Percentiles rank a stretch among this genome's conserved stretches.
Conservation (phyloP, 2,113 vertebrate genomes). For the Coreoperca whiteheadi region DNA sequence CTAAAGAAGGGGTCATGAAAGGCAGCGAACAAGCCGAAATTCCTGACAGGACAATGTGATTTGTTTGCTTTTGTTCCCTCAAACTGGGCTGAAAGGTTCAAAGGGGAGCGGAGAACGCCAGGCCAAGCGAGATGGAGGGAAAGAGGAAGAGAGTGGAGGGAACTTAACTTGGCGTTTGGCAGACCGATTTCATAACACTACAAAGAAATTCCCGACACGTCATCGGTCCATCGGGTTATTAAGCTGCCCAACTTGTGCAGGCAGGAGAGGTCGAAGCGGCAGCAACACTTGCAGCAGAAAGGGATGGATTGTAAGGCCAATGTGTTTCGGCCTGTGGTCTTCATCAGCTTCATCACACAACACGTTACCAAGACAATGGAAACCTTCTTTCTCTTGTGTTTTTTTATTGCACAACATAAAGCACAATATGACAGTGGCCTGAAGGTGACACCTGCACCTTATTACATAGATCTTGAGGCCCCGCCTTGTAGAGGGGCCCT, state of each 20-base stretch:
- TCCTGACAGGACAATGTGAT: slow-evolving; percentile 83
- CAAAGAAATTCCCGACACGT: neutral
- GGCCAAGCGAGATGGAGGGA: slow-evolving; percentile 27
- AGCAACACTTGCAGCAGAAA: neutral
- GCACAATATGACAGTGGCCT: neutral
- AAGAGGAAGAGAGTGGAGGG: neutral
- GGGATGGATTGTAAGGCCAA: neutral
- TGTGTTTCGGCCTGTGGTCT: too few relatives aligned
- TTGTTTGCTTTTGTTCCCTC: slow-evolving; percentile 85
- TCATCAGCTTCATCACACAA: neutral
- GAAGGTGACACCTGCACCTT: neutral
- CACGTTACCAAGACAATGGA: neutral
- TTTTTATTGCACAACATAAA: neutral
- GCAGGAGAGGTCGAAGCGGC: neutral
- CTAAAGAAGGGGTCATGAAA: slow-evolving; percentile 83
- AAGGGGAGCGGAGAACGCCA: slow-evolving; percentile 66
- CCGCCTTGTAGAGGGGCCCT: neutral
- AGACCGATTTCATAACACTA: neutral
- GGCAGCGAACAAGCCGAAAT: slow-evolving; percentile 82
- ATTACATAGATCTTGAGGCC: neutral
- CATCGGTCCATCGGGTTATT: too few relatives aligned
- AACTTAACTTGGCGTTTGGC: neutral
- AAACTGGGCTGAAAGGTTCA: slow-evolving; percentile 79
- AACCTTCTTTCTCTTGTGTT: neutral
- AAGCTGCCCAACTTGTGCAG: neutral